Conservation (phyloP, 2,797 vertebrate genomes). For the Coendou prehensilis region DNA sequence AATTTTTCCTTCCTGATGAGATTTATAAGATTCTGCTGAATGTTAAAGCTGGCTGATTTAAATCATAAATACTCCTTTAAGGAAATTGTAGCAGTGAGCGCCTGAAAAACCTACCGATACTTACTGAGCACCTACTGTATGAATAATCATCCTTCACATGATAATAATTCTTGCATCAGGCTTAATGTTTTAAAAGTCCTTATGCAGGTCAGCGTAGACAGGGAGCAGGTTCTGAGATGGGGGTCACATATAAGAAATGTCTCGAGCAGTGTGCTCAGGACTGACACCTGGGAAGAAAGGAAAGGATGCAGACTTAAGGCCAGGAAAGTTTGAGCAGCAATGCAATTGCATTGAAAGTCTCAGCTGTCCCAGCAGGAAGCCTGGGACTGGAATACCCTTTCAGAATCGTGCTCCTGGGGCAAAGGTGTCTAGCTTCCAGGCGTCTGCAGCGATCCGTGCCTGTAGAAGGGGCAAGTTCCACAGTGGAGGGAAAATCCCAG, state of each 20-base stretch:
- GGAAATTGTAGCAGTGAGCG: not conserved
- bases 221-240: not conserved
- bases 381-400: not conserved
- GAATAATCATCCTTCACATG: not conserved
- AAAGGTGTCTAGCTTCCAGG: not conserved
- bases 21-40: not conserved
- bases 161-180: not conserved
- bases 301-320: not conserved
- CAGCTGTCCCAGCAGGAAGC: not conserved
- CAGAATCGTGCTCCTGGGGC: not conserved
- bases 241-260: not conserved
- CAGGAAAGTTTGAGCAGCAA: not conserved
- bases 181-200: not conserved
- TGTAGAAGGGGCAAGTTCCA: not conserved
- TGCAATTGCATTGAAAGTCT: not conserved
- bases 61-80: constrained; percentile 18
- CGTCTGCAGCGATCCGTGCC: not conserved
- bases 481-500: not conserved
- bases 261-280: not conserved
- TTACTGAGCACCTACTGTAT: not conserved
- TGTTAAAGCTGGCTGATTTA: not conserved
- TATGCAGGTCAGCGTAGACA: not conserved
- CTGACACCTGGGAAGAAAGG: not conserved
- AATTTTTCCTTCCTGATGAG: not conserved
- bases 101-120: constrained; percentile 12